These are phyloP conservation scores for Rhadina sibilatrix DNA, from an alignment of 2,113 vertebrate genomes.

Conservation along the genomic window DNA sequence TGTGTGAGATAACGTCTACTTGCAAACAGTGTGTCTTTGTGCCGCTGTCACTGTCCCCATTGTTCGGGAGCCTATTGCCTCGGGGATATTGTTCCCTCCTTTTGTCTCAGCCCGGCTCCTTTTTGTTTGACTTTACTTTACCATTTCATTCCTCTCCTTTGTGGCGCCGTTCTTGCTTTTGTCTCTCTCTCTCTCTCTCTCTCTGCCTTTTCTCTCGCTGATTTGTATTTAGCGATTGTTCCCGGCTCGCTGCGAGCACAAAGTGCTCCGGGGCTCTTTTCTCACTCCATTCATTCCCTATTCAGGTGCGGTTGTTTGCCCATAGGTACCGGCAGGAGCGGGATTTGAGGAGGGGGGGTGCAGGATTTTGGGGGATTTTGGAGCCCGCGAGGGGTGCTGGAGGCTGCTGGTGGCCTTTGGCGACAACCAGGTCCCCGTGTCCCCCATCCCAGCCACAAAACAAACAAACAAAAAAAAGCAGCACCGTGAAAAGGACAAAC, in stretches of 20 bases:
- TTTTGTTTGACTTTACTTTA: conserved; percentile 97
- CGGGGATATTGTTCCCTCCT: conserved; percentile 95
- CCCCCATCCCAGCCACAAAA: not conserved
- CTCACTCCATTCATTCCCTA: conserved; percentile 49
- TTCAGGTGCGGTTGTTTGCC: conserved; percentile 54
- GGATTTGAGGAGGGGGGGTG: rapidly evolving
- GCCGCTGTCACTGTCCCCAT: conserved; percentile 98
- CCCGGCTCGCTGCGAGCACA: conserved; percentile 55
- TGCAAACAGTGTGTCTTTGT: conserved; percentile 97
- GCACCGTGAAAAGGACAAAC: rapidly evolving
- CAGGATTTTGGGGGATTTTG: not conserved
- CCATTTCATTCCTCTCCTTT: conserved; percentile 90
- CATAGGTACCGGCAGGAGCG: not conserved
- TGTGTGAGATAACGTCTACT: conserved; percentile 99
- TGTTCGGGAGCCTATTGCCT: conserved; percentile 95
- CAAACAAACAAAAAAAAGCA: not conserved
- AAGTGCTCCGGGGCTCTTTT: conserved; percentile 35
- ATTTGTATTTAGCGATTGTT: conserved; percentile 73
- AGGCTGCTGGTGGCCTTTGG: not conserved
- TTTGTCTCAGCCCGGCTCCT: conserved; percentile 91
- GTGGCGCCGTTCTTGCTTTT: conserved; percentile 74
- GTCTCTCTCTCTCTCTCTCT: conserved; percentile 62
- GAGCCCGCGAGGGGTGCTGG: too few species aligned
- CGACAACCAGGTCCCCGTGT: not conserved
- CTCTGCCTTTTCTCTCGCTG: conserved; percentile 67